These are phyloP conservation scores for Apeltes quadracus DNA, from an alignment of 2,113 vertebrate genomes.

Conservation along the genomic window DNA sequence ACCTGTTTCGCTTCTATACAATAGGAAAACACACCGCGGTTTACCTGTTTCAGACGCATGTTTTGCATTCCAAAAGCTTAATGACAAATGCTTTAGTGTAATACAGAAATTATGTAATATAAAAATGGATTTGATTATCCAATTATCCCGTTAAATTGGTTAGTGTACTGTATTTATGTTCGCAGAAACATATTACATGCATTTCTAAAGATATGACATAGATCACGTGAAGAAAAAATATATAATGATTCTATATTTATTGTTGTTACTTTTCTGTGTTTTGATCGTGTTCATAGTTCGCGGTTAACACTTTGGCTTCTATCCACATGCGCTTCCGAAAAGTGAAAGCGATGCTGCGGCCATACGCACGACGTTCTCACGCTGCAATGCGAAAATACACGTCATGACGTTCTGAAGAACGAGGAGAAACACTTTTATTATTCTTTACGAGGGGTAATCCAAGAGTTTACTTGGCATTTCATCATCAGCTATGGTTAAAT, in stretches of 20 bases:
- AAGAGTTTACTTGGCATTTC: not conserved
- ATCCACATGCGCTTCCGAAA: not conserved
- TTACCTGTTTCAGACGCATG: not conserved
- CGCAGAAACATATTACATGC: not conserved
- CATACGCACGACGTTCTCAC: not conserved
- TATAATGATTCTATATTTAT: not conserved
- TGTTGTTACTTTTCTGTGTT: not conserved
- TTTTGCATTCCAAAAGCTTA: not conserved
- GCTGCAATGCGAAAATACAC: not conserved
- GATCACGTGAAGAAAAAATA: not conserved
- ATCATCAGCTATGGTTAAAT: not conserved
- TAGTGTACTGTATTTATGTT: too few relatives aligned
- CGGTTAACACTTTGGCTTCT: not conserved
- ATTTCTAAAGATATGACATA: not conserved
- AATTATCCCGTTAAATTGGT: not conserved
- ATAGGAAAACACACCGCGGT: too few relatives aligned
- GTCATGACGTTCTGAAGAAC: not conserved
- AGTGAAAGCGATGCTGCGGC: slow-evolving; percentile 10
- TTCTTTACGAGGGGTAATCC: not conserved
- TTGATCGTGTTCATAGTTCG: not conserved
- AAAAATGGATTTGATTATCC: too few relatives aligned
- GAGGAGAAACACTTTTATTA: not conserved
- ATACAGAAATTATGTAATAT: not conserved
- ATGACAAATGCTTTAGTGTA: too few relatives aligned
- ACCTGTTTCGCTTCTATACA: slow-evolving; percentile 25